A percentile compares a stretch with the other conserved stretches of the same genome.
These are phyloP conservation scores for Thalassaphorura encarpata DNA, from an alignment of 1,140 invertebrate genomes.

Conservation along the genomic window DNA sequence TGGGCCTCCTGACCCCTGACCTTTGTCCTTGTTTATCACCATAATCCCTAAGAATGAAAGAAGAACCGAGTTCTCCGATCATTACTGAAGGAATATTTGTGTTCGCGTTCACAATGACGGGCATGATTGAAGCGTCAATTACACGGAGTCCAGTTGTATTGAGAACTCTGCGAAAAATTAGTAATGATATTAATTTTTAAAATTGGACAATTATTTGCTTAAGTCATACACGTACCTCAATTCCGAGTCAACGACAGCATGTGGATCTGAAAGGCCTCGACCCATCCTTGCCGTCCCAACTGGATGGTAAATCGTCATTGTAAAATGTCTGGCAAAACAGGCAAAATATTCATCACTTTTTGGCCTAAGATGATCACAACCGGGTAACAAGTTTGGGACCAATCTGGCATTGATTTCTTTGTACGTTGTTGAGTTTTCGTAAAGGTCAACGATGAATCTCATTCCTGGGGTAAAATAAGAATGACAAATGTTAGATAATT, in stretches of 20 bases:
- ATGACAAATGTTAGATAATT: slow-evolving; percentile 32
- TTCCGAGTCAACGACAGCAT: slow-evolving; percentile 36
- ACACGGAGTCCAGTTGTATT: slow-evolving; percentile 36
- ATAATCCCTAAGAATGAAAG: neutral
- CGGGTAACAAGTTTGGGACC: slow-evolving; percentile 49
- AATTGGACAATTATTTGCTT: neutral
- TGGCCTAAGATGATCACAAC: slow-evolving; percentile 51
- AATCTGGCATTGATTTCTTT: slow-evolving; percentile 48
- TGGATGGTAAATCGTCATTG: slow-evolving; percentile 53
- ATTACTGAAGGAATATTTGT: slow-evolving; percentile 36
- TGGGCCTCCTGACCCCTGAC: no score
- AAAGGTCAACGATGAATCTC: slow-evolving; percentile 46
- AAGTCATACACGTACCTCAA: slow-evolving; percentile 31
- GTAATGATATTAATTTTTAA: neutral
- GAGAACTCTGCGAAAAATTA: slow-evolving; percentile 29
- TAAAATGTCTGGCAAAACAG: slow-evolving; percentile 55
- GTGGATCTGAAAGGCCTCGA: slow-evolving; percentile 43
- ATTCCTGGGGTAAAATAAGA: slow-evolving; percentile 47
- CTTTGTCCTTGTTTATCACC: neutral
- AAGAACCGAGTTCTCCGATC: slow-evolving; percentile 33
- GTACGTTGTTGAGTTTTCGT: slow-evolving; percentile 46
- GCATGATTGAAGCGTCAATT: slow-evolving; percentile 38
- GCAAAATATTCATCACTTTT: slow-evolving; percentile 60
- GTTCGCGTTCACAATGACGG: slow-evolving; percentile 35
- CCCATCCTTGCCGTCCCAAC: slow-evolving; percentile 81